Percentiles rank a stretch among this genome's conserved stretches.
Conservation (phyloP, 2,888 invertebrate genomes). For the Coremacera marginata region DNA sequence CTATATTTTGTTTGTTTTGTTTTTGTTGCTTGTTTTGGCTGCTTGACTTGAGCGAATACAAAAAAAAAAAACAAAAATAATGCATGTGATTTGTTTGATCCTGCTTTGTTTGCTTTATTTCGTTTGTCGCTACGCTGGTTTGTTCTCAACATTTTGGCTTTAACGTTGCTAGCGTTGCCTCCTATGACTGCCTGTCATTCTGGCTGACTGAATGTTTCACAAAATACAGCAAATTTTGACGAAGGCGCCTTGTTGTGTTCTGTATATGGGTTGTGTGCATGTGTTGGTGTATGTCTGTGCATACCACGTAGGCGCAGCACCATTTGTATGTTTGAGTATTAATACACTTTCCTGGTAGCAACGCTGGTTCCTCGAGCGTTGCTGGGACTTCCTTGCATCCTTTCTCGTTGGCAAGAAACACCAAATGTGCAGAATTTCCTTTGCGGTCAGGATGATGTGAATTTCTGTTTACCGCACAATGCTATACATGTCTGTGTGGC, state of each 20-base stretch:
- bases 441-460: not conserved
- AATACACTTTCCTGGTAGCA: conserved; percentile 10
- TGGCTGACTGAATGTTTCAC: not conserved
- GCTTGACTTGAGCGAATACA: not conserved
- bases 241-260: not conserved
- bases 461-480: not conserved
- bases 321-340: not conserved
- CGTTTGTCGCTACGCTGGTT: not conserved
- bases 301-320: not conserved
- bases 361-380: not conserved
- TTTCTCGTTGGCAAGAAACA: not conserved
- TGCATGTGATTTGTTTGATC: conserved; percentile 24
- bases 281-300: not conserved
- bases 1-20: not conserved
- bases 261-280: not conserved
- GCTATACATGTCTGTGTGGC: not conserved
- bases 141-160: not conserved
- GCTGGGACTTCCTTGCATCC: not conserved
- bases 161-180: not conserved
- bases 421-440: conserved; percentile 13
- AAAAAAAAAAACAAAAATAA: not conserved
- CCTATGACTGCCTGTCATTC: not conserved
- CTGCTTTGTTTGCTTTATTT: not conserved
- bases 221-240: not conserved
- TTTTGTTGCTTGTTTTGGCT: not conserved